phyloP scores from a whole-genome alignment of 2,888 invertebrate genomes.

The Calameuta idolon region DNA sequence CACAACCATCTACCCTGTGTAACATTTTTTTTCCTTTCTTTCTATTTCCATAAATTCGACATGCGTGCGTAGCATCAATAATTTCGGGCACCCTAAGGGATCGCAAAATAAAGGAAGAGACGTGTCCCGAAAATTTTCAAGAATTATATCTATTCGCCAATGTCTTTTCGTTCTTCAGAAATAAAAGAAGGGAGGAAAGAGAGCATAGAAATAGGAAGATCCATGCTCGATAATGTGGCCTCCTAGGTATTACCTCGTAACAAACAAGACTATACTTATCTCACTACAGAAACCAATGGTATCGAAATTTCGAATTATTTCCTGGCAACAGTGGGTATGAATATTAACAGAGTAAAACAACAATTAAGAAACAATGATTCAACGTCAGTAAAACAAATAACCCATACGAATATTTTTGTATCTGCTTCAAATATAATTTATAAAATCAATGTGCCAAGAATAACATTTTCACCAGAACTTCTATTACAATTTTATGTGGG shows the following conservation, averaged over 20 bases:
- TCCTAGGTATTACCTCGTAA: background rate
- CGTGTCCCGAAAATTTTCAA: background rate
- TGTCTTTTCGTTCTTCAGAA: background rate
- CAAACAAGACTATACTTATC: background rate
- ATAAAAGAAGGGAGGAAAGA: background rate
- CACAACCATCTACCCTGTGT: background rate
- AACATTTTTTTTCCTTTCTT: background rate
- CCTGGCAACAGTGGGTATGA: background rate
- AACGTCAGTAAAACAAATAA: background rate
- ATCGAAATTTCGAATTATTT: background rate
- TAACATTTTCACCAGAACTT: too few relatives aligned
- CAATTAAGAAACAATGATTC: background rate
- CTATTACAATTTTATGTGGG: too few relatives aligned
- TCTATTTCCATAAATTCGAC: background rate
- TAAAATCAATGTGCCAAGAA: too few relatives aligned
- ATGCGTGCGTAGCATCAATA: background rate
- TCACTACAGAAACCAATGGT: background rate
- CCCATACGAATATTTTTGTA: too few relatives aligned
- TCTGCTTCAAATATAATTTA: too few relatives aligned
- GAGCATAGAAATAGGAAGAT: background rate
- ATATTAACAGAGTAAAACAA: background rate
- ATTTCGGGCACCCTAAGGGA: background rate
- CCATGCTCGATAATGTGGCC: background rate
- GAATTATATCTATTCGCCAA: background rate
- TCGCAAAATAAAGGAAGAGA: background rate